Evolutionary conservation across 2,113 vertebrate species (phyloP), one percentile per base, ranked within the genome.

Genomic region (Uria lomvia): DNA sequence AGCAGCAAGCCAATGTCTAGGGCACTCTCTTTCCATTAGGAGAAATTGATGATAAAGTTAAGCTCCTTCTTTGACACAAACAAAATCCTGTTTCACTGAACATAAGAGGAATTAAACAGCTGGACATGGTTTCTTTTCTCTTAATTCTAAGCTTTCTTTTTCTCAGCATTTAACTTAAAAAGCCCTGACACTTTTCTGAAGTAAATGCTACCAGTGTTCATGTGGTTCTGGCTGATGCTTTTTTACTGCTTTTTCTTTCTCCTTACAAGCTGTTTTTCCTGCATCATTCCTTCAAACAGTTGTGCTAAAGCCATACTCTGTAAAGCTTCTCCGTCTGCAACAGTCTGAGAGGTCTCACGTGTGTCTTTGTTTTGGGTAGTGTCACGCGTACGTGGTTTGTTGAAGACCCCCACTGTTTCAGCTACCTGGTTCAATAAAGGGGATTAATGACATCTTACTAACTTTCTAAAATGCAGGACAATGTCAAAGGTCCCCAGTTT

Each of bases 71-170:
- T 29, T 53, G 42, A 71, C 53, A 76, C 49, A 59, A 90, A 71
- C 20, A 86, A 95, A 94, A 68, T 20, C 58, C 42, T 73, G 36
- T 88, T 90, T 86, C 40, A 59, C 72, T 53, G 45, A 88, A 80
- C 17, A n/a, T 26, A 86, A 76, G 29, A 53, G 17, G 67, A 95
- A 94, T 90, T 83, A 65, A 92, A 86, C 75, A 95, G 71, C 78
- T 90, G 66, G 78, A 93, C 62, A 82, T 70, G 16, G 42, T 73
- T 91, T 92, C 47, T 92, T 81, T 84, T 49, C 60, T 72, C 71
- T 83, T 88, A 88, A 73, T 73, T 72, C 56, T 40, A 92, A 85
- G 75, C 67, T 83, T 92, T 86, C 49, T 82, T 86, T 92, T 92
- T 66, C 55, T 84, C 55, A 92, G 29, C 83, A 77, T 62, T 88